Conservation (phyloP, 2,797 vertebrate genomes). For the Manis javanica region DNA sequence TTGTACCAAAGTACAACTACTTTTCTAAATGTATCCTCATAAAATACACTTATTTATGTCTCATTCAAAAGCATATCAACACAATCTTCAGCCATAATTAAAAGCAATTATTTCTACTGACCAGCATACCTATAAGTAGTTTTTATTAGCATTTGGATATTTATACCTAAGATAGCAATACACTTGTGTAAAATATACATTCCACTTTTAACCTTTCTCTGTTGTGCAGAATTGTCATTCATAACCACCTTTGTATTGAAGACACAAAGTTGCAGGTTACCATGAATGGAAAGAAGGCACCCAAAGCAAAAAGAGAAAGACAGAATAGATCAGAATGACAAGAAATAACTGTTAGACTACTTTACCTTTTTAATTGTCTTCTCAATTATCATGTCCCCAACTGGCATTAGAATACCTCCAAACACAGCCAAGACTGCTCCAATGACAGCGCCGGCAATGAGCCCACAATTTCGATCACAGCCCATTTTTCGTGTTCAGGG, state of each 20-base stretch:
- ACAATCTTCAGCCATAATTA: not conserved
- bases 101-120: not conserved
- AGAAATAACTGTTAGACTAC: not conserved
- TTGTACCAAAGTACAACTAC: not conserved
- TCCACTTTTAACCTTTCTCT: not conserved
- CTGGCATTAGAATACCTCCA: constrained; percentile 92
- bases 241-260: not conserved
- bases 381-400: constrained; percentile 90
- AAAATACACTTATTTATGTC: not conserved
- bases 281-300: not conserved
- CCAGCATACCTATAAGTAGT: not conserved
- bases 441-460: constrained; percentile 89
- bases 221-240: not conserved
- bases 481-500: constrained; percentile 79
- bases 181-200: not conserved
- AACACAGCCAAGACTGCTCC: constrained; percentile 90
- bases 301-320: not conserved
- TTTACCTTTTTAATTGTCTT: constrained; percentile 91
- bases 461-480: constrained; percentile 83
- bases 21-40: not conserved
- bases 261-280: not conserved
- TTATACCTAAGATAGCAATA: not conserved
- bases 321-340: not conserved
- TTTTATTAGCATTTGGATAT: constrained; percentile 4
- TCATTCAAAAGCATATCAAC: constrained; percentile 1